These are phyloP conservation scores for Cottoperca gobio DNA, from an alignment of 2,797 vertebrate species.

Conservation along the genomic window DNA sequence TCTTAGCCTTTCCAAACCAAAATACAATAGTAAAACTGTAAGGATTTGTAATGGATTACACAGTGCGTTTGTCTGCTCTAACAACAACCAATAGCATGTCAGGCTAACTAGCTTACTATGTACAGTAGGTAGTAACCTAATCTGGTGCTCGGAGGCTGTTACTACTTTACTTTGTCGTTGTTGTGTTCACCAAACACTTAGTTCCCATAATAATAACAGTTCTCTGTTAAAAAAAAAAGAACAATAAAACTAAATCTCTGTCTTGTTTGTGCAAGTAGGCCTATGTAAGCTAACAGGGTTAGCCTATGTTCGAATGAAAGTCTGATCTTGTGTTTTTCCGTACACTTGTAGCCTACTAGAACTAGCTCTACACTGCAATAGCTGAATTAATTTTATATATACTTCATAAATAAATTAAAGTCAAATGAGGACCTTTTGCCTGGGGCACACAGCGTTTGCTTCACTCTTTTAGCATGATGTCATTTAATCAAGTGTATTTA, in stretches of 20 bases:
- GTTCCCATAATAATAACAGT: too few species aligned
- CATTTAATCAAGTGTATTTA: neutral
- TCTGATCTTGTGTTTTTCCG: too few species aligned
- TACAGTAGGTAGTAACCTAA: neutral
- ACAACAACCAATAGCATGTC: neutral
- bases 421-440: neutral
- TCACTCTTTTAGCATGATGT: too few species aligned
- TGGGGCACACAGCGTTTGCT: neutral
- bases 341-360: too few species aligned
- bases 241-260: too few species aligned
- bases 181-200: too few species aligned
- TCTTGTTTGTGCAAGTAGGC: neutral
- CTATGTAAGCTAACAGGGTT: too few species aligned
- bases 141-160: neutral
- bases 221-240: too few species aligned
- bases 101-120: neutral
- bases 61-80: neutral
- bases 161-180: neutral
- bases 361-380: neutral
- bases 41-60: neutral
- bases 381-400: too few species aligned
- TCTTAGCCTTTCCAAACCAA: neutral
- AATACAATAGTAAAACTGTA: neutral
- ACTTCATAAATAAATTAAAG: too few species aligned
- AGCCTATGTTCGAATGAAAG: too few species aligned